Base-by-base conservation (phyloP, 2,888 invertebrate species). In the Serrognathus titanus region DNA sequence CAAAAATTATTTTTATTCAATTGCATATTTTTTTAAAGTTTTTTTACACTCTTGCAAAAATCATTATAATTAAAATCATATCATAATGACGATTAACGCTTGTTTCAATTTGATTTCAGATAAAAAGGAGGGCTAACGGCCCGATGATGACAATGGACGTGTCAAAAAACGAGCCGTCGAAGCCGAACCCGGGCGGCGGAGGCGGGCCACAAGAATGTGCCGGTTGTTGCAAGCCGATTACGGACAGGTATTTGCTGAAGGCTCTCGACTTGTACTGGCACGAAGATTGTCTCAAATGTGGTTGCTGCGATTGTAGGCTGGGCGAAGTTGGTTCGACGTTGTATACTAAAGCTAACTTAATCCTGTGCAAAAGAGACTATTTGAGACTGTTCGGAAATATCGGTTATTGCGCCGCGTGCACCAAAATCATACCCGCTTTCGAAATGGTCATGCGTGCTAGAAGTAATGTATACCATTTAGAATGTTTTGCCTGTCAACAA, bases 401-500 rank as follows among this genome's bases (percentile, higher is more conserved):
- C 11, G 97, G 97, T 31, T 93, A 93, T 79, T 98, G 97, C 80
- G 92, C 97, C 35, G 97, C 97, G 13, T 98, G 98, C 82, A 91
- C 91, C 76, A 97, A 97, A 81, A 92, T 94, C 75, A 98, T 98
- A 75, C 97, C 97, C 2, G 97, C 97, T 51, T 97, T 97, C 78
- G 97, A 98, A 80, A 96, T 97, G 96, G 97, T 97, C 68, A 98
- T 98, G 97, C 84, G 97, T 66, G 97, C 97, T 46, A 87, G 94
- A 70, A 92, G 90, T 78, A 97, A 97, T 74, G 97, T 97, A 60
- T 98, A 97, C 79, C 97, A 98, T 76, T 84, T 97, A 71, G 97
- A 97, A 79, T 97, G 97, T 79, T 97, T 97, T 78, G 97, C 97
- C 51, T 97, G 97, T 76, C 97, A 97, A 75, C 96, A 97, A 79